Base-by-base conservation (phyloP, 2,797 vertebrate genomes). In the Argya squamiceps region DNA sequence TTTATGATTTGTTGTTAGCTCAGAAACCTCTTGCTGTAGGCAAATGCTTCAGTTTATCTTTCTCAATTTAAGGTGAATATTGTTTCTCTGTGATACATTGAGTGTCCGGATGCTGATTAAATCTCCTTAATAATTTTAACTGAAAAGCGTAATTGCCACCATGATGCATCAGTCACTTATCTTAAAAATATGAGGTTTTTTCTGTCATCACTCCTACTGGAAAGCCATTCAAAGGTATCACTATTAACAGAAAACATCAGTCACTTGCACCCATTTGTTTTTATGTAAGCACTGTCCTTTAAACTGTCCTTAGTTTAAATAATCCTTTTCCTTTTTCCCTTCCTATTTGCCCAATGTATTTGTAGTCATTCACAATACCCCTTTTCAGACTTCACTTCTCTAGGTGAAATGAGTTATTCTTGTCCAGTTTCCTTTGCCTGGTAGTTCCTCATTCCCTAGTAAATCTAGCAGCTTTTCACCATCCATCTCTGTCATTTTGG, bases 131-230 rank as follows among this genome's bases (percentile, higher is more conserved):
- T 26, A 67, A 88, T 65, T 93, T 80, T 62, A 91, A 81, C 18
- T 36, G 43, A 82, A 73, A 82, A 76, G 50, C 13, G 15, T 34
- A 79, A 81, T 59, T 79, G 52, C 53, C 36, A n/a, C 37, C 10
- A 46, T 20, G 41, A 70, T 18, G 5, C 15, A 85, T 58, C 58
- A 78, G 20, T 62, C 11, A 29, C 12, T 79, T 62, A 43, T 2
- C 16, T 63, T 60, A 74, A 64, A 86, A 92, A 41, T 0, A 0
- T 32, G 8, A 20, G 4, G 0, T 0, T 9, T 63, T 75, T 71
- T 44, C 69, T 64, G 49, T 52, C 36, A 59, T 55, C 67, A 43
- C 22, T 87, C 26, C 24, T 64, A 56, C 8, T 75, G 56, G 22
- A 80, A 89, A 92, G 34, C 24, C 30, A 14, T 65, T 83, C 17